Percentiles rank a stretch among this genome's conserved stretches.
phyloP scores from a whole-genome alignment of 2,797 vertebrate genomes.

The Notolabrus celidotus region DNA sequence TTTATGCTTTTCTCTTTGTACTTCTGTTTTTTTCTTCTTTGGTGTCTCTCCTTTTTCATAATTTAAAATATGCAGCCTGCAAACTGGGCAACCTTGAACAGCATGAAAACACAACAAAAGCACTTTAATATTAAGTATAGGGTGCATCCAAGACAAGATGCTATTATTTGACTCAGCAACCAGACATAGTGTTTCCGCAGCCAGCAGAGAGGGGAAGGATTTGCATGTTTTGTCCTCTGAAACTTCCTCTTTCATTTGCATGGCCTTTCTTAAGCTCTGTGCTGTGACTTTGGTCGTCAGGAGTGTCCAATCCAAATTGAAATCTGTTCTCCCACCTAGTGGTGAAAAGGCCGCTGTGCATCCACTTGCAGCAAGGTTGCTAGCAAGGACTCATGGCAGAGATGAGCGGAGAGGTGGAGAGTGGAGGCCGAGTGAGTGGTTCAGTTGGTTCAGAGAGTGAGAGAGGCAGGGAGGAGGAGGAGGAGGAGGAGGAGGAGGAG shows the following conservation, averaged over 20 bases:
- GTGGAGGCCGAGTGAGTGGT: slow-evolving; percentile 23
- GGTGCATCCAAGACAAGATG: slow-evolving; percentile 24
- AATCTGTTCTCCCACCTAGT: slow-evolving; percentile 73
- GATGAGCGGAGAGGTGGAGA: slow-evolving; percentile 21
- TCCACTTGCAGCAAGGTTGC: slow-evolving; percentile 22
- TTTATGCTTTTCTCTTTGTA: slow-evolving; percentile 17
- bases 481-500: neutral
- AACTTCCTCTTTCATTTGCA: slow-evolving; percentile 64
- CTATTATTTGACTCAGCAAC: slow-evolving; percentile 28
- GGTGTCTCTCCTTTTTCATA: neutral
- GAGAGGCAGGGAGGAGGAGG: neutral
- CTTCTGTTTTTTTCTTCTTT: slow-evolving; percentile 9
- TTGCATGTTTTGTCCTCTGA: slow-evolving; percentile 29
- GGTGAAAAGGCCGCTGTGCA: slow-evolving; percentile 48
- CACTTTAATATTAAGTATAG: too few relatives aligned
- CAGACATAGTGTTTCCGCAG: slow-evolving; percentile 37
- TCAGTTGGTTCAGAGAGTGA: slow-evolving; percentile 1
- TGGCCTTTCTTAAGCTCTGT: slow-evolving; percentile 33
- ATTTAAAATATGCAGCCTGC: neutral
- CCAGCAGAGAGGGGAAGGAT: slow-evolving; percentile 29
- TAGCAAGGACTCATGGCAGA: neutral
- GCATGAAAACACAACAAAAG: neutral
- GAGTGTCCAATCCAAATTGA: neutral
- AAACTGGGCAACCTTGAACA: slow-evolving; percentile 1
- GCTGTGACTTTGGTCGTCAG: slow-evolving; percentile 5